A percentile compares a stretch with the other conserved stretches of the same genome.
phyloP scores from a whole-genome alignment of 1,140 invertebrate genomes.

The Heliconius melpomene region DNA sequence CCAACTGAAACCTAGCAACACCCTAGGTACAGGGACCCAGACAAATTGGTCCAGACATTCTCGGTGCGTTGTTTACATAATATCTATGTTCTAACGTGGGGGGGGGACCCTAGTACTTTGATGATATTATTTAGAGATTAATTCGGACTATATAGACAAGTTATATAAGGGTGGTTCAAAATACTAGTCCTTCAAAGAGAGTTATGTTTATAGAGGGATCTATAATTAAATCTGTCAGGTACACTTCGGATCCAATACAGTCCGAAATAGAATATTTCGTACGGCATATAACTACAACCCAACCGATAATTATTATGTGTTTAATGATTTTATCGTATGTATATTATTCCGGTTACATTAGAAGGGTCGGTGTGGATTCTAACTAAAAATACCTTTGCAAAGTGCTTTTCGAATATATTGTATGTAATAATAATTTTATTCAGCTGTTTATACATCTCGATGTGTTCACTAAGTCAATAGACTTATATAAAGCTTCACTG shows the following conservation, averaged over 20 bases:
- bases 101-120: conserved; percentile 12
- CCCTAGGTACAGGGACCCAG: conserved; percentile 22
- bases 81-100: conserved; percentile 10
- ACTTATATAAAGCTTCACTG: too few relatives aligned
- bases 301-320: too few relatives aligned
- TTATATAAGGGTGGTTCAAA: not conserved
- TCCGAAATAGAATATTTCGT: not conserved
- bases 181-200: not conserved
- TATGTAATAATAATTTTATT: not conserved
- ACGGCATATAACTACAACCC: too few relatives aligned
- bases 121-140: conserved; percentile 27
- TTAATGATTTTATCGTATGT: not conserved
- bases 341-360: not conserved
- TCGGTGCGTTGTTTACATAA: conserved; percentile 21
- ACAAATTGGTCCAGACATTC: conserved; percentile 25
- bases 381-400: not conserved
- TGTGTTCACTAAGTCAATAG: not conserved
- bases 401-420: not conserved
- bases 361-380: not conserved
- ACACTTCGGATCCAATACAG: not conserved
- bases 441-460: not conserved
- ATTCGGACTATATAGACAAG: conserved; percentile 2
- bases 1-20: conserved; percentile 35
- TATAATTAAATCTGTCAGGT: conserved; percentile 1
- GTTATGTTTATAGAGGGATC: not conserved